Percentiles rank a stretch among this genome's conserved stretches.
These are phyloP conservation scores for Calyptommatus sinebrachiatus DNA, from an alignment of 2,113 vertebrate species.

Conservation along the genomic window DNA sequence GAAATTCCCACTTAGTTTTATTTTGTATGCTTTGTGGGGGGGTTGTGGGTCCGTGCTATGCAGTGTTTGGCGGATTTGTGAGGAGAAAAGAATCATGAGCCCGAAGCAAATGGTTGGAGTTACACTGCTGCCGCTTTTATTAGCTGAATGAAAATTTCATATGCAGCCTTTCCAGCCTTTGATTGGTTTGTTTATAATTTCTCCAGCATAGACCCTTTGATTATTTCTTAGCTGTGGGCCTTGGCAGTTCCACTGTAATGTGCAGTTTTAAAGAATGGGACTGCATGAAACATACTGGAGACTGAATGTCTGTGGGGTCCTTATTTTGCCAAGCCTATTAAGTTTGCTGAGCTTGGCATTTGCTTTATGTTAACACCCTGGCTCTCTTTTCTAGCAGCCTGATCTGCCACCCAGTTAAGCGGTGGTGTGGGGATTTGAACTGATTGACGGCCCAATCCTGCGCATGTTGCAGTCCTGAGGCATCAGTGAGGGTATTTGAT, in stretches of 20 bases:
- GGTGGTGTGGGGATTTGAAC: background rate
- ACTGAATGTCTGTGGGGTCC: background rate
- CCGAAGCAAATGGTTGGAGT: background rate
- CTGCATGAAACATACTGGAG: conserved; percentile 19
- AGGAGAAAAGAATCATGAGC: background rate
- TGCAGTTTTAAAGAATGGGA: conserved; percentile 7
- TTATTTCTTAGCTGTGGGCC: conserved; percentile 34
- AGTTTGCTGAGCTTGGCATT: conserved; percentile 22
- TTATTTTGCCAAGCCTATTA: background rate
- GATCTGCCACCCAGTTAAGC: conserved; percentile 7
- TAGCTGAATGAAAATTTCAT: conserved; percentile 8
- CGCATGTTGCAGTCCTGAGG: background rate
- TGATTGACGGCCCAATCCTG: background rate
- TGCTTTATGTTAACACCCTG: conserved; percentile 21
- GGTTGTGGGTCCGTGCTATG: background rate
- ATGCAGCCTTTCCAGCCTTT: background rate
- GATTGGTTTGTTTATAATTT: conserved; percentile 34
- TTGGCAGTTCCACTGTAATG: conserved; percentile 13
- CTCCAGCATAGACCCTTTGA: conserved; percentile 1
- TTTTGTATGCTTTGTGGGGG: background rate
- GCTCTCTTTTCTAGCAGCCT: background rate
- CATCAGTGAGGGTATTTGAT: background rate
- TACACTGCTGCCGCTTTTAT: conserved; percentile 14
- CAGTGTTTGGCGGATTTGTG: background rate
- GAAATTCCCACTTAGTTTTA: background rate